Evolutionary conservation across 2,888 invertebrate species (phyloP).

Genomic region (Mesoligia furuncula): DNA sequence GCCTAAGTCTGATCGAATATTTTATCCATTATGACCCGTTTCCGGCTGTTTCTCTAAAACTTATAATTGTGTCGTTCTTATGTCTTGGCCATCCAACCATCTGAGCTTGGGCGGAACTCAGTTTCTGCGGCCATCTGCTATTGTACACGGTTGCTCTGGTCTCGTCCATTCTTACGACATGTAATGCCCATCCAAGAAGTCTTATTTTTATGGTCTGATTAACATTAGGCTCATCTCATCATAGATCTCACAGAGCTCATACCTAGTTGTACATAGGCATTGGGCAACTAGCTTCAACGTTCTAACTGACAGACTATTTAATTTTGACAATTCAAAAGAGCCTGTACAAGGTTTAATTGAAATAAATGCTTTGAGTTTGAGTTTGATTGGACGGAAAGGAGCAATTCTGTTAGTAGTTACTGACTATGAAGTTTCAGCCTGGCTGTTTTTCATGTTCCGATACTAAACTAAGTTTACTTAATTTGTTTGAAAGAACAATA

Average conservation of each 20-base stretch:
- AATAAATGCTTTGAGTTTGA: no score
- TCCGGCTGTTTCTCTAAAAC: neutral
- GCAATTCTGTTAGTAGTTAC: neutral
- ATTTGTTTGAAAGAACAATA: neutral
- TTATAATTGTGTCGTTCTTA: neutral
- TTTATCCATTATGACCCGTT: neutral
- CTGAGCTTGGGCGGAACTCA: neutral
- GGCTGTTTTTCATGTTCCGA: conserved; percentile 1
- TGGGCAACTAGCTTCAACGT: no score
- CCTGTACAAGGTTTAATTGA: no score
- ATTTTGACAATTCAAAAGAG: no score
- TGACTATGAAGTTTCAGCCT: neutral
- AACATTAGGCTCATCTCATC: neutral
- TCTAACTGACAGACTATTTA: no score
- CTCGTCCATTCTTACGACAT: neutral
- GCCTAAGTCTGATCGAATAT: neutral
- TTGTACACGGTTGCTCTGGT: neutral
- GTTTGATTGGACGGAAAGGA: neutral
- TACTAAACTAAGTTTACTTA: no score
- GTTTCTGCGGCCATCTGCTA: neutral
- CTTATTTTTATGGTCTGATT: neutral
- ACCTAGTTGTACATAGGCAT: neutral
- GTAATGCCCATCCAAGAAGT: neutral
- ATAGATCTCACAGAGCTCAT: neutral
- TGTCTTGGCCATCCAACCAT: neutral